Conservation (phyloP, 2,888 invertebrate species). For the Kuschelorhynchus macadamiae region DNA sequence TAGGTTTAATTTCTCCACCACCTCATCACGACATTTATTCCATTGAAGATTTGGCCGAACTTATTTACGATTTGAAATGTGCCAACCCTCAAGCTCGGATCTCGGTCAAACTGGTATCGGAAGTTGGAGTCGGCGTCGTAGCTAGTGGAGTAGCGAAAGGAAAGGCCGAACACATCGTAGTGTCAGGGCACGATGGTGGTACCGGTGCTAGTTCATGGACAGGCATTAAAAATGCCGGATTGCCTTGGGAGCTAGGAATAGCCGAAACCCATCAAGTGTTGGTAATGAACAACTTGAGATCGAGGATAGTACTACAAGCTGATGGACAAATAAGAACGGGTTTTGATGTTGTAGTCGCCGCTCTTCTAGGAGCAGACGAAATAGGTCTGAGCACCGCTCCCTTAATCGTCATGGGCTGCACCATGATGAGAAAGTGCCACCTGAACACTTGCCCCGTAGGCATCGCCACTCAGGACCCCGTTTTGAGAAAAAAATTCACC, state of each 20-base stretch:
- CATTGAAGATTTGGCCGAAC: constrained; percentile 97
- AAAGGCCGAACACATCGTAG: constrained; percentile 95
- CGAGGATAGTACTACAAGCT: constrained; percentile 94
- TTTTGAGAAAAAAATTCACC: constrained; percentile 94
- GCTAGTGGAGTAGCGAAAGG: constrained; percentile 88
- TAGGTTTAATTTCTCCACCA: constrained; percentile 98
- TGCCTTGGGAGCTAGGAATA: constrained; percentile 98
- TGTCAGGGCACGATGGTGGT: constrained; percentile 99
- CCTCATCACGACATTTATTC: constrained; percentile 99
- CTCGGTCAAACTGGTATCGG: constrained; percentile 97
- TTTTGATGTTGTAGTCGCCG: constrained; percentile 96
- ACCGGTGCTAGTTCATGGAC: constrained; percentile 99
- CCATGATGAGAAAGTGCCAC: constrained; percentile 99
- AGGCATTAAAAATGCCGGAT: constrained; percentile 97
- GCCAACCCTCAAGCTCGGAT: constrained; percentile 96
- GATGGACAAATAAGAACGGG: constrained; percentile 96
- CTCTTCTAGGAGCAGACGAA: constrained; percentile 96
- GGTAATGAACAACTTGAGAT: constrained; percentile 92
- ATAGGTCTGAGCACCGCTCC: constrained; percentile 99
- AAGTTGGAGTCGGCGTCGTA: constrained; percentile 95
- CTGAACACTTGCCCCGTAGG: constrained; percentile 99
- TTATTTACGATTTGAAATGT: constrained; percentile 98
- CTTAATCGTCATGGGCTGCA: constrained; percentile 97
- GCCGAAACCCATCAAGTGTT: constrained; percentile 99
- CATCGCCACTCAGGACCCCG: constrained; percentile 98